Conservation (phyloP, 2,797 vertebrate species). For the Pangasius krempfi region DNA sequence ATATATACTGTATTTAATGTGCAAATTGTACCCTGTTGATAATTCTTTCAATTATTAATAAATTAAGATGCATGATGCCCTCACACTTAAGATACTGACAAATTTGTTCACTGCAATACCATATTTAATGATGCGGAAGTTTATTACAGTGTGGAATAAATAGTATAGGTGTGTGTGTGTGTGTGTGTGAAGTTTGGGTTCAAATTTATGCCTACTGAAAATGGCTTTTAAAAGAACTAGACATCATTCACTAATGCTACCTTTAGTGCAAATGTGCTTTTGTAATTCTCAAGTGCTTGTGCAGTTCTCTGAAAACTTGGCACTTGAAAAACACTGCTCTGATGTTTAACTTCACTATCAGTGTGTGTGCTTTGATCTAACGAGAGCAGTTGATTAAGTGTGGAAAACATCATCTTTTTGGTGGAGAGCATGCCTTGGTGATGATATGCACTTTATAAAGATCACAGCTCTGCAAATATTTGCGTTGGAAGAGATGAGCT, state of each 20-base stretch:
- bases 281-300: slow-evolving; percentile 35
- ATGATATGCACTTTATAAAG: slow-evolving; percentile 56
- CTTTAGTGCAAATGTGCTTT: slow-evolving; percentile 32
- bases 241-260: background rate
- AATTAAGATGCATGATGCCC: background rate
- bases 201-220: background rate
- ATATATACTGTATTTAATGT: background rate
- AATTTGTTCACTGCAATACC: background rate
- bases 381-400: slow-evolving; percentile 51
- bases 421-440: slow-evolving; percentile 39
- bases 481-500: slow-evolving; percentile 61
- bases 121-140: background rate
- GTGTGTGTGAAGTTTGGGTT: slow-evolving; percentile 8
- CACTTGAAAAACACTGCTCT: slow-evolving; percentile 40
- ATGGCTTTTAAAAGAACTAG: background rate
- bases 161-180: background rate
- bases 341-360: slow-evolving; percentile 53
- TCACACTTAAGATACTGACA: background rate
- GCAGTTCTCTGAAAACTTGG: slow-evolving; percentile 41
- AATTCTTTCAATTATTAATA: background rate
- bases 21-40: background rate
- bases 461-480: slow-evolving; percentile 63
- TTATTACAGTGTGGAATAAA: slow-evolving; percentile 3
- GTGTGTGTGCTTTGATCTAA: slow-evolving; percentile 53
- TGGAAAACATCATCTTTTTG: slow-evolving; percentile 45